Base-by-base conservation (phyloP, 2,113 vertebrate genomes). In the Xenotilapia leptura region DNA sequence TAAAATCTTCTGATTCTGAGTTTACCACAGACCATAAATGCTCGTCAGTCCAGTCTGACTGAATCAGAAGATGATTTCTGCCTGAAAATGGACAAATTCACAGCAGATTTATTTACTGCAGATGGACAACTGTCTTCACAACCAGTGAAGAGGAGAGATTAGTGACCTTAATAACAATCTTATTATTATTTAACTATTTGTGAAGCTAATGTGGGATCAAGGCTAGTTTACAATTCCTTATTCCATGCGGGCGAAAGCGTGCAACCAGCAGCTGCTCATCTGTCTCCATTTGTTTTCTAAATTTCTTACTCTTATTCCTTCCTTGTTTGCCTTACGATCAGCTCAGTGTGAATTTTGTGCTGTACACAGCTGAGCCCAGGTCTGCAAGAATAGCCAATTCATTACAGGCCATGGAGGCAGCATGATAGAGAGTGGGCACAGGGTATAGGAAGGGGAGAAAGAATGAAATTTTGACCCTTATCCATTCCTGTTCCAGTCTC, bases 311-410 rank as follows among this genome's bases (percentile, higher is more conserved):
- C 47, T 83, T 60, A 62, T 40, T 89, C 11, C 8, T 14, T 82
- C 51, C 68, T 79, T 75, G 28, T 42, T 86, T 88, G 84, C 82
- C 60, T 79, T 84, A 33, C 90, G 87, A 92, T 92, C 82, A 47
- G 53, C 87, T 79, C 79, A 68, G 87, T 85, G 68, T 91, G 89
- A 83, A 86, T 92, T 87, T 56, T 58, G 73, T 28, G 79, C 80
- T 82, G 88, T 83, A 79, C 93, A 93, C 95, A 95, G 94, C 94
- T 96, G 94, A 90, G 93, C 80, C 86, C 85, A 31, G 87, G 86
- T 87, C 83, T 86, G 83, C 45, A 94, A 92, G 86, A 94, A 93
- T 91, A 90, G 87, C 91, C 94, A 90, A 93, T 96, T 96, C 85
- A 92, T 95, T 96, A 95, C 86, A 83, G 2, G 83, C 51, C 38